Base-by-base conservation (phyloP, 2,888 invertebrate genomes). In the Plagodis dolabraria region DNA sequence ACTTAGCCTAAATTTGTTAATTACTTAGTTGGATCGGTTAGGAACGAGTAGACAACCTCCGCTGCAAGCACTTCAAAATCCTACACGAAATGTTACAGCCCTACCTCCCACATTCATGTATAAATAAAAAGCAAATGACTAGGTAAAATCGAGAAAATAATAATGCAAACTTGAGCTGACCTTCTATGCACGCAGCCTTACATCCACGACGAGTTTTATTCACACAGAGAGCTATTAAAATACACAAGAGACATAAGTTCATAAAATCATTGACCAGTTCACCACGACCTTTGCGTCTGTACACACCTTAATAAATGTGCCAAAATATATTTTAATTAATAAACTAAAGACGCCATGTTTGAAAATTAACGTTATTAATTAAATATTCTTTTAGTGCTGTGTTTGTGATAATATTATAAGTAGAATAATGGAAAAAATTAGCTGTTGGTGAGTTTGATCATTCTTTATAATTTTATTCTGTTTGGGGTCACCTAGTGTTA, bases 361-460 rank as follows among this genome's bases (percentile, higher is more conserved):
- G 38, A 33, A 12, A 22, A 11, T 6, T 11, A 5, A 33, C 9
- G 22, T 48, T 36, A 22, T 38, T 38, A 9, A 34, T 22, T 42
- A 47, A 40, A 22, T 1, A 10, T 40, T 5, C 7, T 49, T 55
- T 33, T 33, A 36, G 49, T 56, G 49, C 40, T 49, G 48, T 55
- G 42, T 42, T 56, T 56, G 56, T 56, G 56, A 56, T 56, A 56
- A 9, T 40, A 22, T 22, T 40, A 22, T 22, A 33, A 40, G 11
- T 42, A 35, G 40, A 42, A 55, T 45, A 50, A 56, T 45, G 45
- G 49, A 12, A 12, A 56, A 12, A 9, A 11, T 50, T 12, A 2
- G 10, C 9, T 48, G 0, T 55, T 50, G 56, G 56, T 56, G n/a
- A 56, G 56, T 56, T 10, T 33, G 11, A 34, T 36, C 36, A 11